Base-by-base conservation (phyloP, 2,113 vertebrate genomes). In the Panthera leo region DNA sequence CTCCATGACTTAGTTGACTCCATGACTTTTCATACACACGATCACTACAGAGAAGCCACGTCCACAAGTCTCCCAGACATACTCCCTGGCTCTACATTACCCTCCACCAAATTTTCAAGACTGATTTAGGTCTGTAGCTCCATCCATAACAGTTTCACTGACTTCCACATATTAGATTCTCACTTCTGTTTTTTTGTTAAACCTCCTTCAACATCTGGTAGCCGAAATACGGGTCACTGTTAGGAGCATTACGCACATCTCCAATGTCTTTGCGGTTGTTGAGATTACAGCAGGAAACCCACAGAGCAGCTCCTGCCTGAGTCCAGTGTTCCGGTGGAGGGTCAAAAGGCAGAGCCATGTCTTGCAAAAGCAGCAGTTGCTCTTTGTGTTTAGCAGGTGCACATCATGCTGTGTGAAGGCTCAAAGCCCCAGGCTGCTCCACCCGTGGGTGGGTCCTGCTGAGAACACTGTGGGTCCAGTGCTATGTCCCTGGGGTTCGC, bases 341-440 rank as follows among this genome's bases (percentile, higher is more conserved):
- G 42, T 2, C 8, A 23, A 8, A 68, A 29, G 27, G n/a, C 55
- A 6, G 36, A 8, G 53, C 7, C 13, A 5, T 2, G 27, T 5
- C 53, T 63, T 51, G 76, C 53, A 3, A 29, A 61, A 63, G 71
- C 5, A 73, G 13, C n/a, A 5, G 18, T 55, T 68, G 36, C 48
- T 21, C n/a, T 68, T 93, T 48, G 27, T 36, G 94, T 23, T 29
- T 2, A 15, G 68, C 48, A 58, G n/a, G 53, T 21, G 21, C 2
- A 16, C 1, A 11, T 27, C 36, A 5, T 34, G 25, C 3, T 1
- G 19, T 21, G 3, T 36, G 2, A 23, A 71, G 29, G 36, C 4
- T 51, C 25, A 14, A 39, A 27, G 15, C 29, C 71, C 45, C 71
- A 34, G 55, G 11, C 18, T 16, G 48, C 7, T 19, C 34, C 13